phyloP scores from a whole-genome alignment of 2,797 vertebrate genomes.

The Zonotrichia albicollis region DNA sequence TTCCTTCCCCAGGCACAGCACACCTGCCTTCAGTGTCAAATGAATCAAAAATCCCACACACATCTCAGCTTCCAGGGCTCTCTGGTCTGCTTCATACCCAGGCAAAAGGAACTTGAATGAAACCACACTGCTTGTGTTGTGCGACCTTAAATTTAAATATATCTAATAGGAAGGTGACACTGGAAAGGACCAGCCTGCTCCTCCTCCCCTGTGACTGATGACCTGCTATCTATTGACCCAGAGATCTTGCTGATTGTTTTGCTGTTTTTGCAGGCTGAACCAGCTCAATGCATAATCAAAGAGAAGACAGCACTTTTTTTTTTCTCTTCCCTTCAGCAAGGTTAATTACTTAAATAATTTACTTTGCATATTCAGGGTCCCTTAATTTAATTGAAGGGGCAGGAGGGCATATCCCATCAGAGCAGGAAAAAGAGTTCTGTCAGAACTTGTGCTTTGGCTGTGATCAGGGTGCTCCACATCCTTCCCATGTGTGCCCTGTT shows the following conservation, averaged over 20 bases:
- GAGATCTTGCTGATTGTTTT: not conserved
- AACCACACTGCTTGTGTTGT: not conserved
- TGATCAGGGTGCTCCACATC: not conserved
- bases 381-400: not conserved
- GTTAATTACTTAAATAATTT: not conserved
- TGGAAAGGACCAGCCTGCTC: not conserved
- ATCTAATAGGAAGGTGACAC: not conserved
- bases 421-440: not conserved
- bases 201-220: not conserved
- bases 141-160: not conserved
- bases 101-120: not conserved
- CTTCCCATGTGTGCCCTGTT: not conserved
- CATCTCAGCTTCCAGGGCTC: not conserved
- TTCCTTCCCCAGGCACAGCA: not conserved
- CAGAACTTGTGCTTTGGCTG: not conserved
- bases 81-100: not conserved
- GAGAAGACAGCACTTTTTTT: rapidly evolving
- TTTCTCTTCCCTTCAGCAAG: rapidly evolving
- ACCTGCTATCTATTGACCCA: not conserved
- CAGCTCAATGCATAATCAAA: not conserved
- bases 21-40: not conserved
- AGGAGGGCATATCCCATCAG: not conserved
- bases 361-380: not conserved
- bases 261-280: not conserved
- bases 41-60: not conserved